These are phyloP conservation scores for Spinibarbus caldwelli DNA, from an alignment of 2,797 vertebrate genomes.

Conservation along the genomic window DNA sequence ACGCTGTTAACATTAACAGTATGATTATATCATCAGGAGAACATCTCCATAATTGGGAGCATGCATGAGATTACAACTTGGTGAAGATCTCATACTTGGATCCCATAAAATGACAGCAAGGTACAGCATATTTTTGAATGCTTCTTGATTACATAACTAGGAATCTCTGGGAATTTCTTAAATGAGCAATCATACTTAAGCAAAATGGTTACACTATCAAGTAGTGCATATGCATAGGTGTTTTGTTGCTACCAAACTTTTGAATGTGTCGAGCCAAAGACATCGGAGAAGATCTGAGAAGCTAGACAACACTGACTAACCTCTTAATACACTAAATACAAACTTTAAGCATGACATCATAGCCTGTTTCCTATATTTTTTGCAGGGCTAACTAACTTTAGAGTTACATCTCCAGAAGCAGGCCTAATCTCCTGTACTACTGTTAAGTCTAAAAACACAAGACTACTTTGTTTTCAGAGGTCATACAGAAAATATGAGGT, in stretches of 20 bases:
- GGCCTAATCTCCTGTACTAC: not conserved
- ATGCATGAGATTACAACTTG: not conserved
- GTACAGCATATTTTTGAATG: constrained; percentile 10
- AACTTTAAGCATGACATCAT: too few species aligned
- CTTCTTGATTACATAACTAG: constrained; percentile 18
- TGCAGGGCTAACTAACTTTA: not conserved
- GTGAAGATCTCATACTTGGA: not conserved
- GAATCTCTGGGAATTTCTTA: constrained; percentile 8
- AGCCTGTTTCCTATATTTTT: not conserved
- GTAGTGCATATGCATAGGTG: not conserved
- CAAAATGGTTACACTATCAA: not conserved
- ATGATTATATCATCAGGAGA: constrained; percentile 9
- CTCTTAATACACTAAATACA: not conserved
- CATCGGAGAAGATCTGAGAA: not conserved
- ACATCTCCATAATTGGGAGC: not conserved
- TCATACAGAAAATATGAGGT: not conserved
- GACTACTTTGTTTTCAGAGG: not conserved
- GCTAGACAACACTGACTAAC: not conserved
- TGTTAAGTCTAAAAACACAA: not conserved
- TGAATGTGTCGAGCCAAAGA: not conserved
- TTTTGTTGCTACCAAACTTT: not conserved
- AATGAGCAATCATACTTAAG: constrained; percentile 24
- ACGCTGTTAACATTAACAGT: not conserved
- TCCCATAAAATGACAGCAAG: not conserved
- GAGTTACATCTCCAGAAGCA: not conserved